Evolutionary conservation across 2,888 invertebrate species (phyloP), one percentile per base, ranked within the genome.

Genomic region (Liopterus haemorrhoidalis): DNA sequence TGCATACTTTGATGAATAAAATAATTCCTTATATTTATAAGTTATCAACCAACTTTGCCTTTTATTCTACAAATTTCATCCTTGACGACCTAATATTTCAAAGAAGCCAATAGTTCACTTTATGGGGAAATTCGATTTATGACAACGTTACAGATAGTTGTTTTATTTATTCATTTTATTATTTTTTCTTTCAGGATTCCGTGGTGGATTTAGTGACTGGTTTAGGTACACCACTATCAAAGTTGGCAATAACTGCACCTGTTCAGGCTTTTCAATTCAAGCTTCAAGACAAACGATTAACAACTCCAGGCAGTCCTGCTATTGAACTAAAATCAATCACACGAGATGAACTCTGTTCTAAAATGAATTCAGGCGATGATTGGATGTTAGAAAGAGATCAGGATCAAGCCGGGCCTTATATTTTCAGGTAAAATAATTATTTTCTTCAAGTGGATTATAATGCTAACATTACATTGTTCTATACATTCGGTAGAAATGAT

Each of bases 331-430:
- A 73, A 22, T 80, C 83, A 0, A 58, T 78, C 38, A 74, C 76
- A 51, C 78, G 82, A 58, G 69, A 73, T 21, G 74, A 83, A 60
- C 68, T 82, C 6, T 82, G 82, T 60, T 59, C 69, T 4, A 65
- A 69, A 50, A 66, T 84, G 62, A 66, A 61, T 48, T 69, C 71
- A 41, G 77, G 73, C 20, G 75, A 76, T 51, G 66, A 75, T 33
- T 85, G 85, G 86, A 84, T 81, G 0, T 62, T 85, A 49, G 85
- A 85, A 60, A 72, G 86, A 44, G 85, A 85, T 54, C 82, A 85
- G 60, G 86, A 86, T 66, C 68, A 84, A 49, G 82, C 85, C 1
- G 85, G 81, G 46, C 83, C 85, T 54, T 85, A 85, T 59, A 82
- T 84, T 57, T 85, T 82, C 63, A 73, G 74, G 78, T 78, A 58